Base-by-base conservation (phyloP, 2,113 vertebrate genomes). In the Aptenodytes forsteri region DNA sequence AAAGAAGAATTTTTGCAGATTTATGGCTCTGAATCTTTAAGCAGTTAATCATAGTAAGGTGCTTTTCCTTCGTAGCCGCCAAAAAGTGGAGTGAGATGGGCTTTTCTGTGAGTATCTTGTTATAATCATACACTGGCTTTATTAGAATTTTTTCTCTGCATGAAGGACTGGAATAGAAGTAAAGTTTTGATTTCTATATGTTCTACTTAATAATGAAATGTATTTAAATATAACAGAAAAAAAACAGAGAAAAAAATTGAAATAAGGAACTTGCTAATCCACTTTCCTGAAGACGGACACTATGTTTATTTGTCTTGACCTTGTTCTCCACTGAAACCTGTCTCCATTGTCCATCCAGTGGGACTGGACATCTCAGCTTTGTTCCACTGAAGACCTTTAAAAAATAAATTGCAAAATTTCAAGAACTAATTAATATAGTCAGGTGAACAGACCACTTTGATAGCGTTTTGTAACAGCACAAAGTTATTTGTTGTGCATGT, bases 321-420 rank as follows among this genome's bases (percentile, higher is more conserved):
- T 30, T 32, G 4, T 19, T 93, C 17, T 96, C 58, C 66, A 38
- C 3, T 42, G 66, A 86, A 23, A 32, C 20, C n/a, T 38, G 22
- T 26, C 69, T 59, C n/a, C 26, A 7, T 66, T 80, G 55, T 56
- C 32, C 4, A 3, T 72, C 49, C 16, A 36, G 11, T 75, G 42
- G 6, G 42, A 70, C 26, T 55, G 22, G 66, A 87, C 12, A 5
- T 95, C 76, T 94, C 70, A 85, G 50, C 25, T 85, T 52, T 95
- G 38, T 69, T 84, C 91, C 66, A 87, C 11, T 95, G 88, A 73
- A 62, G 67, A 94, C 77, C 95, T 96, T 95, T 70, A 65, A 92
- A 85, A 93, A 90, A 52, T 18, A 85, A 94, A 82, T 89, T 19
- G 65, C 30, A 86, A 61, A 62, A 87, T 70, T 64, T 82, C 58